Conservation (phyloP, 2,797 vertebrate genomes). For the Lepilemur ruficaudatus region DNA sequence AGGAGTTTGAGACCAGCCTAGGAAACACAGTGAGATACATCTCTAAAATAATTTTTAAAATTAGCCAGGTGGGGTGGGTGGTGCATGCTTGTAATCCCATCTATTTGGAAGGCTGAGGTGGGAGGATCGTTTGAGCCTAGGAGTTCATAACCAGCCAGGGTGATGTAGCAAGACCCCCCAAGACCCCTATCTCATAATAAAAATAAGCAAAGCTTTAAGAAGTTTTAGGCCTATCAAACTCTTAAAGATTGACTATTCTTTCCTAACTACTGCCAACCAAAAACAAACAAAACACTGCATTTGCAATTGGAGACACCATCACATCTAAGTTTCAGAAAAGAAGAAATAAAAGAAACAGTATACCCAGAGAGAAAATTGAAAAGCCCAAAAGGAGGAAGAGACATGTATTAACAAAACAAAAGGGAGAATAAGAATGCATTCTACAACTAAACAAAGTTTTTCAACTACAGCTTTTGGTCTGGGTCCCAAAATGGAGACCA, state of each 20-base stretch:
- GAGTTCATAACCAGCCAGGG: background rate
- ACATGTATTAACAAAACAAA: conserved; percentile 33
- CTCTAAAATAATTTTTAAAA: background rate
- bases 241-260: background rate
- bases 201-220: background rate
- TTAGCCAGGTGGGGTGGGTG: background rate
- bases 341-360: background rate
- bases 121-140: background rate
- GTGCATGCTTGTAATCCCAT: background rate
- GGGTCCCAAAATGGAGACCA: background rate
- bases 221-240: conserved; percentile 5
- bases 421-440: background rate
- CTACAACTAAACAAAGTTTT: background rate
- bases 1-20: background rate
- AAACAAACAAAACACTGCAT: background rate
- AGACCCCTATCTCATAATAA: background rate
- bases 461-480: background rate
- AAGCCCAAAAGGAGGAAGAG: background rate
- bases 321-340: conserved; percentile 9
- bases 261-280: background rate
- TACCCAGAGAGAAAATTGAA: background rate
- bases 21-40: background rate
- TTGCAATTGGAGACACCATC: background rate
- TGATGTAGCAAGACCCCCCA: background rate
- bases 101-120: background rate